A percentile compares a stretch with the other conserved stretches of the same genome.
Evolutionary conservation across 2,113 vertebrate genomes (phyloP).

Genomic region (Sylvietta virens): DNA sequence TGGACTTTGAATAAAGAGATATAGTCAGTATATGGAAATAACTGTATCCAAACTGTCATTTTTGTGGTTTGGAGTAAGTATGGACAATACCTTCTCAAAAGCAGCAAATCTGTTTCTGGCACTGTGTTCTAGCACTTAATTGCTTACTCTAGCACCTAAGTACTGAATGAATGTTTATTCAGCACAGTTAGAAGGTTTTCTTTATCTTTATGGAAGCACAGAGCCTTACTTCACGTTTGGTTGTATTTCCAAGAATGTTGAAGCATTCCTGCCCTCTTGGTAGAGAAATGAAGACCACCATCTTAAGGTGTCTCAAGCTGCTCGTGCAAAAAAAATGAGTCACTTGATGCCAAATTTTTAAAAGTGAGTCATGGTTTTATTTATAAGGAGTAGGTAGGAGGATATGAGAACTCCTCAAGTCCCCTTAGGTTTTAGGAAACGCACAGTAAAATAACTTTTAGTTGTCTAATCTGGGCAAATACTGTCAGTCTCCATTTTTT

Average conservation of each 20-base stretch:
- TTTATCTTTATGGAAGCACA: background rate
- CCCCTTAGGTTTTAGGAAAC: conserved; percentile 27
- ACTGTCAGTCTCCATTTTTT: background rate
- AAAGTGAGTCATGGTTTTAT: conserved; percentile 56
- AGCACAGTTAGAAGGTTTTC: background rate
- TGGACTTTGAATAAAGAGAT: background rate
- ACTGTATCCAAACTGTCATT: background rate
- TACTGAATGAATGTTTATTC: background rate
- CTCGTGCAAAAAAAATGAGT: background rate
- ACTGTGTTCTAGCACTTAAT: background rate
- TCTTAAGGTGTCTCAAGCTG: background rate
- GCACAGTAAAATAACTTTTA: background rate
- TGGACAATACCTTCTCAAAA: background rate
- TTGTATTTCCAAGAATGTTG: background rate
- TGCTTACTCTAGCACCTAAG: background rate
- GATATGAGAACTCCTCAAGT: conserved; percentile 36
- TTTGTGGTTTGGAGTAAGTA: background rate
- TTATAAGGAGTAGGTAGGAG: conserved; percentile 49
- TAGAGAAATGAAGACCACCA: background rate
- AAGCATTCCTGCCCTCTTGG: background rate
- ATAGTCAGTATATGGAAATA: background rate
- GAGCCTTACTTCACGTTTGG: background rate
- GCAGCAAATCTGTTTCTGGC: background rate
- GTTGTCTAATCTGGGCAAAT: background rate
- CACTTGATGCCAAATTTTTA: conserved; percentile 43